phyloP scores from a whole-genome alignment of 64 coral and sea anemone species.

The Pocillopora damicornis region DNA sequence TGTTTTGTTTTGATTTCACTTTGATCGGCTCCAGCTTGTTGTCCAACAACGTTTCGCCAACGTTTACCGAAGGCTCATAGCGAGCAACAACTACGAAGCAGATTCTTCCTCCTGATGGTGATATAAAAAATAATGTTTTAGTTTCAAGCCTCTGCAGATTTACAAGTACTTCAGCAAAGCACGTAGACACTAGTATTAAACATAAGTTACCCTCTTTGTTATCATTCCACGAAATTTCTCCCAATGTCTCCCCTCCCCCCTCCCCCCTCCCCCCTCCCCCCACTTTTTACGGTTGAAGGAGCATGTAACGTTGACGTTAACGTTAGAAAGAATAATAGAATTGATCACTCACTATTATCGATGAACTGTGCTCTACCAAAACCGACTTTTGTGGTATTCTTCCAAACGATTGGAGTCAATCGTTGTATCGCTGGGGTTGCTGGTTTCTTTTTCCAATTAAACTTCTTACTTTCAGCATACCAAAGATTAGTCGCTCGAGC shows the following conservation, averaged over 20 bases:
- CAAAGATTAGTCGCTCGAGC: conserved; percentile 21
- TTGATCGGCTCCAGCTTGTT: conserved; percentile 1
- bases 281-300: no score
- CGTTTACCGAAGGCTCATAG: conserved; percentile 33
- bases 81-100: conserved; percentile 47
- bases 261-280: no score
- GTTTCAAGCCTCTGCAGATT: neutral
- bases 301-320: no score
- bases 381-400: conserved; percentile 35
- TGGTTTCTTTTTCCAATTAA: conserved; percentile 24
- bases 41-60: neutral
- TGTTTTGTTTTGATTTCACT: neutral
- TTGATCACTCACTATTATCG: neutral
- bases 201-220: no score
- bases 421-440: neutral
- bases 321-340: neutral
- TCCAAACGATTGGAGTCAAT: conserved; percentile 64
- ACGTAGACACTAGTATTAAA: no score
- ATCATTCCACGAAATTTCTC: no score
- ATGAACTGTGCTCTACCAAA: conserved; percentile 30
- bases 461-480: conserved; percentile 37
- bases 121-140: neutral
- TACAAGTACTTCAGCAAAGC: no score
- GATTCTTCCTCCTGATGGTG: conserved; percentile 14
- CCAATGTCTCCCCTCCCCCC: no score